Evolutionary conservation across 2,113 vertebrate genomes (phyloP).

Genomic region (Rhadina sibilatrix): DNA sequence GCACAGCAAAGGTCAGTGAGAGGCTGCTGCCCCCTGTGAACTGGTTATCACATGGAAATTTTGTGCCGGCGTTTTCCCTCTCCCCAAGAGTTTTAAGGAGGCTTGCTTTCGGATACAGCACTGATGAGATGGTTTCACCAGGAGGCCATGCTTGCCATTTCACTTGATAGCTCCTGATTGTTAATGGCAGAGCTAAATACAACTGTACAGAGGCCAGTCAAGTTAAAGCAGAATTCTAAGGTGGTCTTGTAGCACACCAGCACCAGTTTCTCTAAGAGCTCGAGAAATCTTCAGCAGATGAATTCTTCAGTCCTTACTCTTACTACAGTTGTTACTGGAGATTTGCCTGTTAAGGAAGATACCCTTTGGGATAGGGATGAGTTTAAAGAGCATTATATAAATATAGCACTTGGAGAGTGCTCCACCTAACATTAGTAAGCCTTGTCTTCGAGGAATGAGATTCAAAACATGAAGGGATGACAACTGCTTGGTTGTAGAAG

Average conservation of each 20-base stretch:
- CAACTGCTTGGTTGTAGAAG: not conserved
- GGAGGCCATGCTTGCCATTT: not conserved
- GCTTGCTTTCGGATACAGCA: fast-evolving
- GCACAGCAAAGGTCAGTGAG: not conserved
- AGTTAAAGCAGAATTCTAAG: not conserved
- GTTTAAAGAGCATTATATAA: not conserved
- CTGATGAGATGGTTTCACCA: not conserved
- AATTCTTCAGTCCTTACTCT: not conserved
- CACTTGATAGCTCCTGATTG: not conserved
- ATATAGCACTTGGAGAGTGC: not conserved
- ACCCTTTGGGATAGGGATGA: not conserved
- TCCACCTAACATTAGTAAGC: not conserved
- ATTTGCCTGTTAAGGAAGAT: not conserved
- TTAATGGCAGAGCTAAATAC: not conserved
- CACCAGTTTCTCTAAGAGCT: not conserved
- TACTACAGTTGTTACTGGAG: not conserved
- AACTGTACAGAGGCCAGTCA: not conserved
- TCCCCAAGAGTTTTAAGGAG: not conserved
- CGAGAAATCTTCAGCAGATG: not conserved
- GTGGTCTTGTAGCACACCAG: not conserved
- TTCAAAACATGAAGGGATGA: not conserved
- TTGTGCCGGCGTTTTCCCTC: fast-evolving
- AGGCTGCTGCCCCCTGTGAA: not conserved
- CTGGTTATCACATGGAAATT: fast-evolving
- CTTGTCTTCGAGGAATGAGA: not conserved